These are phyloP conservation scores for Phocoena phocoena DNA, from an alignment of 2,113 vertebrate genomes.

Conservation along the genomic window DNA sequence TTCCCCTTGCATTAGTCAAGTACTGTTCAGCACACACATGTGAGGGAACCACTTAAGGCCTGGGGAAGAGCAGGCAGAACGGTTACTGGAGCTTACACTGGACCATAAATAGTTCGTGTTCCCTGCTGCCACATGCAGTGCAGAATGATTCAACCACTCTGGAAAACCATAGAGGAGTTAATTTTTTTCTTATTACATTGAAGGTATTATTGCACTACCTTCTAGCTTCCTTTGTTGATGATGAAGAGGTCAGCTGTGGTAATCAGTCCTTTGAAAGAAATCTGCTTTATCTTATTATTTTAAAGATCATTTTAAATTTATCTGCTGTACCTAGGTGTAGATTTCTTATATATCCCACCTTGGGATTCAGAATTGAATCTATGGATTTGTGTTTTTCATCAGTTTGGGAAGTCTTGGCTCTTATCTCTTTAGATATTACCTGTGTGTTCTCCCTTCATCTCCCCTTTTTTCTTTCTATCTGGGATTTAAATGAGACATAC, in stretches of 20 bases:
- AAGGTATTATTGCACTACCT: not conserved
- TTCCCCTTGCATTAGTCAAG: not conserved
- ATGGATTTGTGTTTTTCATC: not conserved
- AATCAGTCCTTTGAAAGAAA: not conserved
- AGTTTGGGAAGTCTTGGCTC: not conserved
- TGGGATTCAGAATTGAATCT: not conserved
- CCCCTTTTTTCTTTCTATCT: not conserved
- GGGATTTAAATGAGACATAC: not conserved
- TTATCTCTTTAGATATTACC: not conserved
- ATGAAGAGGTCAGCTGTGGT: not conserved
- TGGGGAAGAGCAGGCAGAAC: not conserved
- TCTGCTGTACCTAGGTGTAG: not conserved
- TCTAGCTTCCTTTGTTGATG: not conserved
- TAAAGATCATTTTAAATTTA: not conserved
- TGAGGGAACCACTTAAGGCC: not conserved
- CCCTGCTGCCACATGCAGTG: not conserved
- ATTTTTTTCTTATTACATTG: not conserved
- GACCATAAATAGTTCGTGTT: not conserved
- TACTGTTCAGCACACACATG: not conserved
- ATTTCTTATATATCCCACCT: not conserved
- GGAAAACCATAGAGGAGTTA: not conserved
- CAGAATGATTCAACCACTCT: not conserved
- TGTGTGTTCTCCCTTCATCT: rapidly evolving
- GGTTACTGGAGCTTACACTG: not conserved
- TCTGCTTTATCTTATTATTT: not conserved